A percentile compares a stretch with the other conserved stretches of the same genome.
Conservation (phyloP, 1,140 invertebrate species). For the Brachionus calyciflorus region DNA sequence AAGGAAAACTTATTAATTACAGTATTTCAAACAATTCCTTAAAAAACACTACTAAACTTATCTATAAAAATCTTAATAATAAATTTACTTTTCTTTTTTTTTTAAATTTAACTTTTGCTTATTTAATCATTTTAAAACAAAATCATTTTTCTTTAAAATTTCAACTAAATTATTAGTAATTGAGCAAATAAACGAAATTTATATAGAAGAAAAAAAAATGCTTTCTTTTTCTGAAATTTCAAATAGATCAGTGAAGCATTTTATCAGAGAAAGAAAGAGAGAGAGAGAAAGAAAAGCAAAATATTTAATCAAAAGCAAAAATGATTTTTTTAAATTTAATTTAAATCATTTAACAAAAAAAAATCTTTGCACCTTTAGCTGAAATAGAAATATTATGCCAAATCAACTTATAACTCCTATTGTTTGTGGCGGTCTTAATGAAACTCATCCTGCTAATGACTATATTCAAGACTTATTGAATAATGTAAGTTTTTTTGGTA, state of each 20-base stretch:
- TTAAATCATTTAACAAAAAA: no score
- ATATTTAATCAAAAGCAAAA: background rate
- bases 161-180: slow-evolving; percentile 9
- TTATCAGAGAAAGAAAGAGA: background rate
- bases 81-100: no score
- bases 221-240: background rate
- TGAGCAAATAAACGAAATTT: slow-evolving; percentile 27
- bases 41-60: no score
- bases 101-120: no score
- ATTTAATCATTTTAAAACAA: no score
- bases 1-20: no score
- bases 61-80: no score
- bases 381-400: no score
- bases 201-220: no score
- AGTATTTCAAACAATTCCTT: no score
- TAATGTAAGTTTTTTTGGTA: slow-evolving; percentile 2
- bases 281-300: background rate
- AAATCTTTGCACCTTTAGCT: no score
- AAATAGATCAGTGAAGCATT: background rate
- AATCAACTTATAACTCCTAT: slow-evolving; percentile 18
- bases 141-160: slow-evolving; percentile 1
- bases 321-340: background rate
- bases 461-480: slow-evolving; percentile 26
- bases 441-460: slow-evolving; percentile 42
- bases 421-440: slow-evolving; percentile 31